Base-by-base conservation (phyloP, 53 echinoderm and acorn worm genomes). In the Glandiceps talaboti region DNA sequence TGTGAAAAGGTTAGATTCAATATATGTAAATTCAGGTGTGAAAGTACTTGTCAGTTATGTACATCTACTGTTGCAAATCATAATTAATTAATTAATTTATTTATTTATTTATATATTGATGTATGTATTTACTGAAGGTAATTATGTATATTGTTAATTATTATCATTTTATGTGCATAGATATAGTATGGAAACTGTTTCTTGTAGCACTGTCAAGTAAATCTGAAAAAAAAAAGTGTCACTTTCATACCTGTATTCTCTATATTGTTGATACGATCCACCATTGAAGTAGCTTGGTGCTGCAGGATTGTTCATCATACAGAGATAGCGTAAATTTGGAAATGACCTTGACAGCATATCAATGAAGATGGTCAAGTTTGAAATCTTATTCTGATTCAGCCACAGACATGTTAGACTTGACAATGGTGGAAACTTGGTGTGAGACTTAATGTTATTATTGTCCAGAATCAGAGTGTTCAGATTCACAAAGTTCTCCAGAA, bases 271-370 rank as follows among this genome's bases (percentile, higher is more conserved):
- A 28, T 80, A 90, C 26, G 90, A 85, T 73, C 96, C 96, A 1
- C 96, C 96, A 73, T 96, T 96, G 85, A 96, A 96, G 80, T 87
- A 96, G 74, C 96, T 96, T 0, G 96, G 96, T 14, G 96, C 96
- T 27, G 90, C 96, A 28, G 90, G 85, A 77, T 96, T 96, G 79
- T 96, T 96, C 86, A 96, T 96, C 96, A 96, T 88, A 82, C 96
- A 92, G 27, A 96, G 79, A 33, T 86, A 96, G 75, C 81, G 85
- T 12, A 96, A 85, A 10, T 86, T 83, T 26, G 92, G 96, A 75
- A 90, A 96, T 32, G 81, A 77, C 28, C 30, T 85, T 77, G 81
- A 64, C 1, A 92, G 83, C 0, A 45, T 88, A 29, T 96, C 96
- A 0, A 96, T 74, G 73, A 96, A 92, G 26, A 92, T 85, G 0